Percentiles rank a stretch among this genome's conserved stretches.
Conservation (phyloP, 2,113 vertebrate species). For the Stictonetta naevosa region DNA sequence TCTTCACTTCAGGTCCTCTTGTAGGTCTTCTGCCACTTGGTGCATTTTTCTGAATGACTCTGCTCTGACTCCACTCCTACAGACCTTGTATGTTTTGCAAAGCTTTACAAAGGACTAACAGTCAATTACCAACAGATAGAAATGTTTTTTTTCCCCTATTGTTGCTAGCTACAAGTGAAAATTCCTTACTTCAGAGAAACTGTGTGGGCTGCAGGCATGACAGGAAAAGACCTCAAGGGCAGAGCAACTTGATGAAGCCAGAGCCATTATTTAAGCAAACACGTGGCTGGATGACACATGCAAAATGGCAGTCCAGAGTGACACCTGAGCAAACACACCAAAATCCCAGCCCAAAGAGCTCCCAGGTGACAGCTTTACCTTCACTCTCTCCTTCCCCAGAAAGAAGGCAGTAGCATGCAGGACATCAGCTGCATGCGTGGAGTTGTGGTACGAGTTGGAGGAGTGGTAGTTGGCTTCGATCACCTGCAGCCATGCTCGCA, state of each 20-base stretch:
- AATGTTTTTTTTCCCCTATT: not conserved
- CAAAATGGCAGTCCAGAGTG: not conserved
- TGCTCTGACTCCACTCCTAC: not conserved
- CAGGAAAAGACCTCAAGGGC: not conserved
- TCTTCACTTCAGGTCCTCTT: not conserved
- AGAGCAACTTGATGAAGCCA: not conserved
- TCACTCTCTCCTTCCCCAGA: conserved; percentile 90
- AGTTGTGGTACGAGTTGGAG: conserved; percentile 96
- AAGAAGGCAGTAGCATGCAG: conserved; percentile 95
- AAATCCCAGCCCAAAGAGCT: not conserved
- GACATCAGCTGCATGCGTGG: conserved; percentile 93
- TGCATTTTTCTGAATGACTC: not conserved
- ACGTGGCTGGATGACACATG: not conserved
- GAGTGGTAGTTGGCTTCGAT: conserved; percentile 96
- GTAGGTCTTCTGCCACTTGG: not conserved
- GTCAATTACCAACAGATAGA: not conserved
- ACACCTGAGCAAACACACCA: not conserved
- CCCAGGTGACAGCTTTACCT: conserved; percentile 78
- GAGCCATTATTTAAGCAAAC: not conserved
- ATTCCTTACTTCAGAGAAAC: not conserved
- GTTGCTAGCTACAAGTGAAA: not conserved
- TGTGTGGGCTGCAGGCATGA: not conserved
- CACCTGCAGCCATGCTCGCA: conserved; percentile 93
- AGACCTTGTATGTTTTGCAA: not conserved
- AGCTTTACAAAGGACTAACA: not conserved